Evolutionary conservation across 1,140 invertebrate genomes (phyloP), one percentile per base, ranked within the genome.

Genomic region (Drosophila malerkotliana): DNA sequence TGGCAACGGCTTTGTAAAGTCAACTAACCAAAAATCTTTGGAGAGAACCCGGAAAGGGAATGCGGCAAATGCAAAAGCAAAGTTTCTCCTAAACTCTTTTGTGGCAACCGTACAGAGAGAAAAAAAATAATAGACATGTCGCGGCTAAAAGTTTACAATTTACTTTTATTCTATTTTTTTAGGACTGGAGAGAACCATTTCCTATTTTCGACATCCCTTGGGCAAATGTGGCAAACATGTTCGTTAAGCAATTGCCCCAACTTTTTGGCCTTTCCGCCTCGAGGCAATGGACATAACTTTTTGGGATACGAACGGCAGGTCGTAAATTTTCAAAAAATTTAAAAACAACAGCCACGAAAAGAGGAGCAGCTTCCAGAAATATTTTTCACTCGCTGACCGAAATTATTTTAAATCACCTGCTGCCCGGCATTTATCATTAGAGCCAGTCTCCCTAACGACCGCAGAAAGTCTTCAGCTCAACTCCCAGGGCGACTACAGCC

Each of bases 351-450:
- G 61, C 79, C 75, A 12, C 57, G 14, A 2, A 37, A 37, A 14
- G 39, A 15, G 41, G 41, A 56, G 34, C 67, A 59, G 51, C 44
- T 21, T 47, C 9, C 3, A 21, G 44, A 76, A 81, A 76, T 87
- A 87, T 87, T 79, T 85, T 87, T 83, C 76, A 79, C 76, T 67
- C 63, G 75, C 75, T 88, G 72, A 71, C 79, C 79, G 58, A 85
- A 88, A 88, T 88, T 88, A 89, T 88, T 88, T 88, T 88, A 88
- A 88, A 88, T 88, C 83, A 88, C 83, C 83, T 88, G 83, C 83
- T 88, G 83, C 84, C 79, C 83, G 48, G 78, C 84, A 88, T 88
- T 88, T 88, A 88, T 88, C 83, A 88, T 88, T 83, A 89, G 68
- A 69, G 56, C 44, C 51, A 45, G 51, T 28, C 44, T 74, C 63